Percentiles rank a stretch among this genome's conserved stretches.
These are phyloP conservation scores for Drosophila nigritarsus DNA, from an alignment of 2,888 invertebrate species.

Conservation along the genomic window DNA sequence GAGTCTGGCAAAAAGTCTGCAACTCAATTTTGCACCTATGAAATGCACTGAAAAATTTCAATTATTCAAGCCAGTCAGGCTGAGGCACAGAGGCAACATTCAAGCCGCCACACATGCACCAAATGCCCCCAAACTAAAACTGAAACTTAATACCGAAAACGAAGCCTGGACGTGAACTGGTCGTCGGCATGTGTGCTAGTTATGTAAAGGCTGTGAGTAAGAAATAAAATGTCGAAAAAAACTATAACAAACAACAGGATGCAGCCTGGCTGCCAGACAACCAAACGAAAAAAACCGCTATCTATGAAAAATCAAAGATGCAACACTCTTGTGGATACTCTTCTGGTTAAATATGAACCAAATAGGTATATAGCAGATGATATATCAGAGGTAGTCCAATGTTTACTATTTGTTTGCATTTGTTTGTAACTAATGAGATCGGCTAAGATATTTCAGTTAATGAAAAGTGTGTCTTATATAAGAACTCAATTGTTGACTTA, in stretches of 20 bases:
- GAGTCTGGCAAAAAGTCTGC: constrained; percentile 7
- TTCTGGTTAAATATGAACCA: background rate
- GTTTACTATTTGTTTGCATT: background rate
- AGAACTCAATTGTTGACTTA: background rate
- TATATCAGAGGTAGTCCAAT: background rate
- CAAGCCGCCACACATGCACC: constrained; percentile 26
- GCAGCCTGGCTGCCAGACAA: constrained; percentile 34
- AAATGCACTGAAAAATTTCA: constrained; percentile 61
- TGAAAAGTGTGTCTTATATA: too few relatives aligned
- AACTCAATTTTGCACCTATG: constrained; percentile 59
- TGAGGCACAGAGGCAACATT: background rate
- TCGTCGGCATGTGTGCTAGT: constrained; percentile 55
- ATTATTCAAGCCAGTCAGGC: constrained; percentile 58
- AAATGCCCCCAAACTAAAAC: constrained; percentile 25
- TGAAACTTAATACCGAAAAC: constrained; percentile 14
- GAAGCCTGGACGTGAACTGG: constrained; percentile 38
- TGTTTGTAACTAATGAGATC: background rate
- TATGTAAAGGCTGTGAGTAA: constrained; percentile 75
- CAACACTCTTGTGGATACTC: background rate
- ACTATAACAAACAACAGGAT: constrained; percentile 80
- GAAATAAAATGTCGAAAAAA: constrained; percentile 73
- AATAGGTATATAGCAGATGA: rapidly evolving
- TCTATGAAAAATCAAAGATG: background rate
- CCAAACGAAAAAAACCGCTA: background rate
- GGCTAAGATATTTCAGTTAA: background rate